Percentiles rank a stretch among this genome's conserved stretches.
Conservation (phyloP, 1,140 invertebrate species). For the Lamellibrachia luymesi region DNA sequence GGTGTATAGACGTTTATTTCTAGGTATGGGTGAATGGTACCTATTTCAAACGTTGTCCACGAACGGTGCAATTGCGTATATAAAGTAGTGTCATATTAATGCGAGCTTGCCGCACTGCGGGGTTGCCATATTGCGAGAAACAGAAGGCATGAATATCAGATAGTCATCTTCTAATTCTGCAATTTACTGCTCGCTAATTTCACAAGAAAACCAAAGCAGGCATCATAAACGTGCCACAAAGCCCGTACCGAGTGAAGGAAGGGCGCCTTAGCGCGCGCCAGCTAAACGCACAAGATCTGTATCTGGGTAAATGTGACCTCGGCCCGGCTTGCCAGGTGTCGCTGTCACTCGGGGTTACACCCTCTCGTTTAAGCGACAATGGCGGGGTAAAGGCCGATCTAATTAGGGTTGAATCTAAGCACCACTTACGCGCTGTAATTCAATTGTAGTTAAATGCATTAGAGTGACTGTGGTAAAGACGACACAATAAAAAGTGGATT, state of each 20-base stretch:
- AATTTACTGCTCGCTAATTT: not conserved
- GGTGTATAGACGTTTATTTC: not conserved
- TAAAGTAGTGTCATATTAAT: not conserved
- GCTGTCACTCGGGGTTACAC: not conserved
- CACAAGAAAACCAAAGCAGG: not conserved
- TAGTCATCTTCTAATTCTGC: slow-evolving; percentile 1
- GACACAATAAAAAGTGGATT: not conserved
- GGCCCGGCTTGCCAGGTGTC: not conserved
- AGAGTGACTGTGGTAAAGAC: not conserved
- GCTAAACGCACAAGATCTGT: not conserved
- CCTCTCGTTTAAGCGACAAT: not conserved
- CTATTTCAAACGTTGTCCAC: not conserved
- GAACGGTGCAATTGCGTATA: not conserved
- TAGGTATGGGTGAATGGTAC: not conserved
- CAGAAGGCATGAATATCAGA: not conserved
- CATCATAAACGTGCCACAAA: not conserved
- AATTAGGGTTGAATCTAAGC: not conserved
- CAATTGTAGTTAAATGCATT: slow-evolving; percentile 5
- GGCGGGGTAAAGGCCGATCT: not conserved
- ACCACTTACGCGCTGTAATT: slow-evolving; percentile 4
- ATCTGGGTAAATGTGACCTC: not conserved
- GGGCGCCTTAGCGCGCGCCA: not conserved
- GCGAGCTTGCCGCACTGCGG: not conserved
- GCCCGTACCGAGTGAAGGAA: not conserved
- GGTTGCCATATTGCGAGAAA: not conserved